Percentiles rank a stretch among this genome's conserved stretches.
These are phyloP conservation scores for Agrochola lota DNA, from an alignment of 2,888 invertebrate genomes.

Conservation along the genomic window DNA sequence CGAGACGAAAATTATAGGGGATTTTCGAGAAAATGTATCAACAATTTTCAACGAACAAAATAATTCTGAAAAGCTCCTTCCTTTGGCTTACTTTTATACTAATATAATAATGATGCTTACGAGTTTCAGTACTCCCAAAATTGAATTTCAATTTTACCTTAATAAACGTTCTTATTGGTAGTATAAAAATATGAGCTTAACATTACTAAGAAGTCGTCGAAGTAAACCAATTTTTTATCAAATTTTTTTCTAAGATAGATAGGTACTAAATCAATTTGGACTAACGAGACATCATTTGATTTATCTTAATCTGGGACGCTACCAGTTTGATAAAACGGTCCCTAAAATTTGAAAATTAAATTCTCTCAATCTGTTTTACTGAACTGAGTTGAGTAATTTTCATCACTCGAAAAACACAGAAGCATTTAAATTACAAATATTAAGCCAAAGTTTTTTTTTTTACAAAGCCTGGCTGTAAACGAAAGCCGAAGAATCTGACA, in stretches of 20 bases:
- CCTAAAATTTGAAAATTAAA: constrained; percentile 48
- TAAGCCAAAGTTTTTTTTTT: background rate
- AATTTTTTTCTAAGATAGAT: constrained; percentile 19
- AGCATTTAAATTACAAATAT: background rate
- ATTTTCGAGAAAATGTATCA: constrained; percentile 42
- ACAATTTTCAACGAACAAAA: constrained; percentile 12
- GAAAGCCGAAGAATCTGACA: background rate
- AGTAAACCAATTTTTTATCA: constrained; percentile 6
- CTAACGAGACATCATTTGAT: constrained; percentile 58
- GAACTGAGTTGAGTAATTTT: constrained; percentile 23
- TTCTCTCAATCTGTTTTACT: constrained; percentile 42
- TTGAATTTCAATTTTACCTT: constrained; percentile 2
- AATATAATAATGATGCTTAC: background rate
- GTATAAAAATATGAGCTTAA: constrained; percentile 4
- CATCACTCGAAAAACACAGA: constrained; percentile 17
- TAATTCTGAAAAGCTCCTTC: background rate
- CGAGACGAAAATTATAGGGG: constrained; percentile 59
- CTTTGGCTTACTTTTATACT: background rate
- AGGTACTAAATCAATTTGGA: constrained; percentile 39
- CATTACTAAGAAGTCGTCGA: background rate
- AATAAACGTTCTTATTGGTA: background rate
- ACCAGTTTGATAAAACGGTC: constrained; percentile 53
- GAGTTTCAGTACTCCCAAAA: background rate
- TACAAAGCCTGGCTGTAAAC: background rate
- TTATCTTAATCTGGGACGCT: constrained; percentile 57